A percentile compares a stretch with the other conserved stretches of the same genome.
These are phyloP conservation scores for Ibidorhyncha struthersii DNA, from an alignment of 2,113 vertebrate species.

Conservation along the genomic window DNA sequence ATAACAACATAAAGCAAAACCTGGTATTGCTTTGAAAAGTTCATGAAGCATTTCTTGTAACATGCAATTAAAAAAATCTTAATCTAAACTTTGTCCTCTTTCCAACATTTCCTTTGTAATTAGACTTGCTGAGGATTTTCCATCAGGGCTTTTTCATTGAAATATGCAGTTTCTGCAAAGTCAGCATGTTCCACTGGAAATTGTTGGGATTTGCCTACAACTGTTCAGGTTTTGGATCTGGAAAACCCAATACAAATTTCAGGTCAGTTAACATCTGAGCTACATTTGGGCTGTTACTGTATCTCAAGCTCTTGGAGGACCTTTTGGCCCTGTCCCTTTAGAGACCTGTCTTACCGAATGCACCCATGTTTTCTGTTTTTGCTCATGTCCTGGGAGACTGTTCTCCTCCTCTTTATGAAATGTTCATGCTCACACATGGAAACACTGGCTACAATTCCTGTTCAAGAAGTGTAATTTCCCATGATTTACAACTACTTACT, in stretches of 20 bases:
- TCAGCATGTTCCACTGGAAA: slow-evolving; percentile 49
- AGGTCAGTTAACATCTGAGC: background rate
- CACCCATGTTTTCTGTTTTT: background rate
- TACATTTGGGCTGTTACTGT: background rate
- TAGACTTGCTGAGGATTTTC: slow-evolving; percentile 31
- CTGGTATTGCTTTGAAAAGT: background rate
- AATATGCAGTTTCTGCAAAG: background rate
- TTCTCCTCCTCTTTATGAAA: background rate
- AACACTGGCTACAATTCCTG: background rate
- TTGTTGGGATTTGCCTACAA: slow-evolving; percentile 6
- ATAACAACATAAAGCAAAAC: slow-evolving; percentile 7
- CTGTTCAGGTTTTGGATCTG: background rate
- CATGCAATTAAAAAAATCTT: slow-evolving; percentile 23
- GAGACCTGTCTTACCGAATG: background rate
- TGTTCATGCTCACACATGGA: background rate
- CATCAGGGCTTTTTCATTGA: background rate
- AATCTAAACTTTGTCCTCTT: slow-evolving; percentile 7
- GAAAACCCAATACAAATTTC: background rate
- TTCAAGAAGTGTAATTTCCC: background rate
- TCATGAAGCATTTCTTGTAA: background rate
- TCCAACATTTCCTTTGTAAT: slow-evolving; percentile 25
- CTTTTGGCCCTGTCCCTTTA: background rate
- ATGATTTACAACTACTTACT: background rate
- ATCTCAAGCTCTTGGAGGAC: background rate
- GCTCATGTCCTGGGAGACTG: background rate